A percentile compares a stretch with the other conserved stretches of the same genome.
phyloP scores from a whole-genome alignment of 2,797 vertebrate genomes.

The Coranthus polyacanthus region DNA sequence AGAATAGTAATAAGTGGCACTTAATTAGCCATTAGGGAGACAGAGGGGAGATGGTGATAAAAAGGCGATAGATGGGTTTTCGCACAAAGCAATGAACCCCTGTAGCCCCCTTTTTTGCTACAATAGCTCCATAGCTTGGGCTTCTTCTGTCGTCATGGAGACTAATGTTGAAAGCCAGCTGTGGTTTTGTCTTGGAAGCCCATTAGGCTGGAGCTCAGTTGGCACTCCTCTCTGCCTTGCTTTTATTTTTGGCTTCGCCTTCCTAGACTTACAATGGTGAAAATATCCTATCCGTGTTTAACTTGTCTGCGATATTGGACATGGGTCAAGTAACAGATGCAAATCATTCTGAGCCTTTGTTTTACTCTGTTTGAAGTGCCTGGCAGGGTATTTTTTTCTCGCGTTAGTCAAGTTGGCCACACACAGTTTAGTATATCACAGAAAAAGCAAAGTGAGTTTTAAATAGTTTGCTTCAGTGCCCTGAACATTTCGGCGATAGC shows the following conservation, averaged over 20 bases:
- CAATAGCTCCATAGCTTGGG: constrained; percentile 69
- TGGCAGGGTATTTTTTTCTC: constrained; percentile 20
- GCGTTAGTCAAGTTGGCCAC: constrained; percentile 25
- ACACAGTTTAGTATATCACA: constrained; percentile 10
- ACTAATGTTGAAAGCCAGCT: constrained; percentile 82
- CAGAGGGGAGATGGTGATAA: constrained; percentile 68
- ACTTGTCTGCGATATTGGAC: constrained; percentile 59
- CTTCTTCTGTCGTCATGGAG: constrained; percentile 80
- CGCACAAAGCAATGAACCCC: constrained; percentile 74
- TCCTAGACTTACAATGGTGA: constrained; percentile 48
- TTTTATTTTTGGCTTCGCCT: constrained; percentile 72
- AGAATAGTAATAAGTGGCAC: constrained; percentile 73
- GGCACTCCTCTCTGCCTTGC: constrained; percentile 69
- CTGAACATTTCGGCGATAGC: background rate
- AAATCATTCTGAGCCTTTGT: constrained; percentile 55
- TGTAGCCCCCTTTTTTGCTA: constrained; percentile 59
- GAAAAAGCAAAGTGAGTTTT: constrained; percentile 36
- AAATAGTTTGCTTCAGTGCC: constrained; percentile 24
- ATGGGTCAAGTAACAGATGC: constrained; percentile 53
- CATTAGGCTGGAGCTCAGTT: constrained; percentile 75
- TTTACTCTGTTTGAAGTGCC: constrained; percentile 44
- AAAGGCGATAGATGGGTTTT: constrained; percentile 68
- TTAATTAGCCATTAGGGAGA: constrained; percentile 80
- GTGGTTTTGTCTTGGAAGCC: constrained; percentile 83
- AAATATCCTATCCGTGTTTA: constrained; percentile 62